phyloP scores from a whole-genome alignment of 2,888 invertebrate genomes.

The Tineola bisselliella region DNA sequence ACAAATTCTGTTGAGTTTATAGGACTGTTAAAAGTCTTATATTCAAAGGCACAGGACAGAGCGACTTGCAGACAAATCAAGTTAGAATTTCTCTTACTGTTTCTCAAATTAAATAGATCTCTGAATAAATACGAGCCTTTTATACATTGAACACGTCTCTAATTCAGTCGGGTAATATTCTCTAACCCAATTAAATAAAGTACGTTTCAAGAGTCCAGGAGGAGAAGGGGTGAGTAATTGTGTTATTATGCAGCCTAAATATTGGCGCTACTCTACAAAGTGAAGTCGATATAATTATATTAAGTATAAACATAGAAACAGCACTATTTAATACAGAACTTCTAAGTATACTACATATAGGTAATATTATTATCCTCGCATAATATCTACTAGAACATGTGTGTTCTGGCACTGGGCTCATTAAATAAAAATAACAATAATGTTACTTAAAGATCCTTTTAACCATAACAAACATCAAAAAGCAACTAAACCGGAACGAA shows the following conservation, averaged over 20 bases:
- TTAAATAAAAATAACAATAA: neutral
- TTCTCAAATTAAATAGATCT: neutral
- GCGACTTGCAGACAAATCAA: neutral
- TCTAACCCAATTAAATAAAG: conserved; percentile 4
- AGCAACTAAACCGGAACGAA: neutral
- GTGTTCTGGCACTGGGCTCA: neutral
- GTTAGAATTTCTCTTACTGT: conserved; percentile 8
- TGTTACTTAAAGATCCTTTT: neutral
- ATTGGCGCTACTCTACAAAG: neutral
- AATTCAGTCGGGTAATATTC: neutral
- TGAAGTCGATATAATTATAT: neutral
- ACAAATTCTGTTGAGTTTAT: conserved; percentile 11
- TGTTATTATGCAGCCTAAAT: conserved; percentile 4
- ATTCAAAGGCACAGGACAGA: neutral
- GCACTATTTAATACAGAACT: neutral
- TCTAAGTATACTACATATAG: neutral
- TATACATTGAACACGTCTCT: conserved; percentile 3
- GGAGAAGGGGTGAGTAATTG: conserved; percentile 1
- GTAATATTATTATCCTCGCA: neutral
- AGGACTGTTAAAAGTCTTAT: neutral
- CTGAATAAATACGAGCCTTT: neutral
- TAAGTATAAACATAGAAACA: neutral
- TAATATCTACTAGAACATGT: neutral
- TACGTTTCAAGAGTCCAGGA: conserved; percentile 1
- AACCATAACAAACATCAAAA: conserved; percentile 3